phyloP scores from a whole-genome alignment of 1,140 invertebrate genomes.

The Thaumetopoea pityocampa region DNA sequence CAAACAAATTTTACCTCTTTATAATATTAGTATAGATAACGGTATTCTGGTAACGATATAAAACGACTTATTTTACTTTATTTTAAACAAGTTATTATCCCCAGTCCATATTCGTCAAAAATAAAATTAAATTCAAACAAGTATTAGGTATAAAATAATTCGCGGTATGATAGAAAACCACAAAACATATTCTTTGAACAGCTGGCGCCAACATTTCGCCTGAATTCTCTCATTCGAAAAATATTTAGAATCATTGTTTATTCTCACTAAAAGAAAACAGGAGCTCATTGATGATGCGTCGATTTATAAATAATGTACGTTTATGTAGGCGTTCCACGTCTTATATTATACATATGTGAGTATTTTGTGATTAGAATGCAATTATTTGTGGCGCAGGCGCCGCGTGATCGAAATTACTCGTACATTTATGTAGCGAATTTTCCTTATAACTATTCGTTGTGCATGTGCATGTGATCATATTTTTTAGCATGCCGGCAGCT shows the following conservation, averaged over 20 bases:
- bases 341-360: slow-evolving; percentile 12
- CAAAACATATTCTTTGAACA: too few species aligned
- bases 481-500: too few species aligned
- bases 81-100: too few species aligned
- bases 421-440: slow-evolving; percentile 1
- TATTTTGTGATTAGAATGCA: slow-evolving; percentile 18
- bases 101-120: too few species aligned
- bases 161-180: too few species aligned
- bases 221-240: slow-evolving; percentile 7
- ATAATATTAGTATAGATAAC: too few species aligned
- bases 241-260: slow-evolving; percentile 12
- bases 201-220: slow-evolving; percentile 17
- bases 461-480: too few species aligned
- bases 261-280: slow-evolving; percentile 1
- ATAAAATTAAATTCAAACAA: too few species aligned
- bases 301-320: slow-evolving; percentile 21
- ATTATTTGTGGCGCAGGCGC: slow-evolving; percentile 17
- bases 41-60: too few species aligned
- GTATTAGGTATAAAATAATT: too few species aligned
- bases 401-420: slow-evolving; percentile 9
- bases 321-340: slow-evolving; percentile 7
- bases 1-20: too few species aligned
- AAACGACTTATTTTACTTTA: too few species aligned
- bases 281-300: slow-evolving; percentile 10
- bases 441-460: slow-evolving; percentile 4